Conservation (phyloP, 2,113 vertebrate genomes). For the Numenius arquata region DNA sequence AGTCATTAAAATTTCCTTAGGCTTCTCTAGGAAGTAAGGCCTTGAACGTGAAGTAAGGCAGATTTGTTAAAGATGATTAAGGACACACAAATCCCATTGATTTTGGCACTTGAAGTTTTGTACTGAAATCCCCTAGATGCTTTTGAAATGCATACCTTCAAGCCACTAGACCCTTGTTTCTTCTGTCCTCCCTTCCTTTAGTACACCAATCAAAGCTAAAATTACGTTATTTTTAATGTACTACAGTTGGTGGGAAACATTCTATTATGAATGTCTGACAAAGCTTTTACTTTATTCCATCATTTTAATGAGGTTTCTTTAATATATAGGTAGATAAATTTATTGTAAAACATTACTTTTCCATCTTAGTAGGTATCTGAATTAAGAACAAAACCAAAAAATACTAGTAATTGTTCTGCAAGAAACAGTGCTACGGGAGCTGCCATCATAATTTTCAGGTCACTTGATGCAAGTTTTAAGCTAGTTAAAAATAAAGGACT, state of each 20-base stretch:
- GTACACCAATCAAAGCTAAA: background rate
- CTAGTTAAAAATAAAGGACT: background rate
- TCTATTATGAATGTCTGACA: background rate
- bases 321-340: background rate
- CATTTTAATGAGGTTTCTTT: background rate
- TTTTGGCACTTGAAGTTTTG: background rate
- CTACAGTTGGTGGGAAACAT: background rate
- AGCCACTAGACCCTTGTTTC: background rate
- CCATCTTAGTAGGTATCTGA: background rate
- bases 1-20: background rate
- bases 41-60: background rate
- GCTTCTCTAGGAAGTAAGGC: background rate
- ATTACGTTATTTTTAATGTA: background rate
- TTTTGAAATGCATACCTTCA: background rate
- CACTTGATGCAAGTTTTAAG: background rate
- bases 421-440: background rate
- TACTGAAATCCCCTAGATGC: background rate
- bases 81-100: background rate
- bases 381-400: background rate
- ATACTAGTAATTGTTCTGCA: background rate
- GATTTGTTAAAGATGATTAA: background rate
- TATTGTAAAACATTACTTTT: background rate
- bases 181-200: background rate
- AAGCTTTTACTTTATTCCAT: background rate
- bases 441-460: background rate